phyloP scores from a whole-genome alignment of 2,113 vertebrate genomes.

The Mobula hypostoma region DNA sequence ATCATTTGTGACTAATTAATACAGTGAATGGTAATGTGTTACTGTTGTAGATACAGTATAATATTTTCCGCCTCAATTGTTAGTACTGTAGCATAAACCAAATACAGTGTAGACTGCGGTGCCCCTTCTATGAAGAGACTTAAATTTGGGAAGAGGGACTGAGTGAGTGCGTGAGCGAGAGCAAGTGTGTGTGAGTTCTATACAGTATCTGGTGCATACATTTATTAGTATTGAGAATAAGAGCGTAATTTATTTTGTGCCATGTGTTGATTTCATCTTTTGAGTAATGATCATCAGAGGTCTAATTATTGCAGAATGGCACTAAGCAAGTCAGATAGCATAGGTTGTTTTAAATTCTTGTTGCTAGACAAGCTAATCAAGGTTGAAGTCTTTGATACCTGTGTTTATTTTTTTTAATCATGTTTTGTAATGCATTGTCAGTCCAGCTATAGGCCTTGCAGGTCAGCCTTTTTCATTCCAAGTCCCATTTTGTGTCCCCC shows the following conservation, averaged over 20 bases:
- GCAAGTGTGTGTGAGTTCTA: conserved; percentile 17
- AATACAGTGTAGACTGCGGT: conserved; percentile 37
- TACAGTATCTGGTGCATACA: conserved; percentile 37
- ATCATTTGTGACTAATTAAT: conserved; percentile 36
- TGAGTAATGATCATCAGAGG: conserved; percentile 35
- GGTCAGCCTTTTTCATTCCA: conserved; percentile 38
- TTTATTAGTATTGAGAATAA: conserved; percentile 36
- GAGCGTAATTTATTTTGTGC: conserved; percentile 38
- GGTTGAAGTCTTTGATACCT: conserved; percentile 36
- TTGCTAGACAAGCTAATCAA: conserved; percentile 36
- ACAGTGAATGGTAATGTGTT: conserved; percentile 37
- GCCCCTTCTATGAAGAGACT: conserved; percentile 35
- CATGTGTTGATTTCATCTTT: conserved; percentile 36
- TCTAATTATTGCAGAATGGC: conserved; percentile 38
- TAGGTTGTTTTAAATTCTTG: conserved; percentile 36
- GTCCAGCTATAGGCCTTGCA: conserved; percentile 36
- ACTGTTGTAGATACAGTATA: conserved; percentile 26
- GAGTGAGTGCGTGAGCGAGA: neutral
- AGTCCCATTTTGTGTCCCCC: neutral
- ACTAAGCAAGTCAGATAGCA: conserved; percentile 36
- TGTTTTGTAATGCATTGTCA: conserved; percentile 35
- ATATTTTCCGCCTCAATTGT: conserved; percentile 36
- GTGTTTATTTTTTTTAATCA: conserved; percentile 23
- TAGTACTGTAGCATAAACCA: conserved; percentile 38
- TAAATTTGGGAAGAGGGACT: conserved; percentile 36